Conservation (phyloP, 1,140 invertebrate species). For the Drosophila repletoides region DNA sequence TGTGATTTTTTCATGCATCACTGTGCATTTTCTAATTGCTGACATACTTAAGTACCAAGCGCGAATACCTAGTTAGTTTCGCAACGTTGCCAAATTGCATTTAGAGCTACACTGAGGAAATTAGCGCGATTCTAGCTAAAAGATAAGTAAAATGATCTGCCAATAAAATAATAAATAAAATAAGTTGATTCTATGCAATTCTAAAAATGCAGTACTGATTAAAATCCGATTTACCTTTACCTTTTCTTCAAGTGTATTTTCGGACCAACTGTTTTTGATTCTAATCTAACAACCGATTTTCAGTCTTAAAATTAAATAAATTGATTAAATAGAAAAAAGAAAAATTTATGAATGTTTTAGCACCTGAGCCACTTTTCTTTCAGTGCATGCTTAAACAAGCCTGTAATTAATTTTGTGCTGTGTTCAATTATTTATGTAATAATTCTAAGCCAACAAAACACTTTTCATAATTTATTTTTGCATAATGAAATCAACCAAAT, state of each 20-base stretch:
- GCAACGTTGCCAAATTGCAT: slow-evolving; percentile 32
- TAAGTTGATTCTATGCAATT: too few species aligned
- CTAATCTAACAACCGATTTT: too few species aligned
- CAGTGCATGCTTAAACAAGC: neutral
- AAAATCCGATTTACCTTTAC: too few species aligned
- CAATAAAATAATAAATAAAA: too few species aligned
- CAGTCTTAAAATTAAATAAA: too few species aligned
- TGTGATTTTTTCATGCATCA: slow-evolving; percentile 25
- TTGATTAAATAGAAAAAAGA: neutral
- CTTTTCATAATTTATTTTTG: slow-evolving; percentile 24
- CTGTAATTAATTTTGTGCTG: slow-evolving; percentile 10
- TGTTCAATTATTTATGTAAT: slow-evolving; percentile 20
- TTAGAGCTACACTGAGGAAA: neutral
- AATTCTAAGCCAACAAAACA: slow-evolving; percentile 9
- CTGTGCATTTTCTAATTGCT: slow-evolving; percentile 31
- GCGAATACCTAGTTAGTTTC: neutral
- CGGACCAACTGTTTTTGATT: too few species aligned
- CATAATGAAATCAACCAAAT: slow-evolving; percentile 9
- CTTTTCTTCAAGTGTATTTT: too few species aligned
- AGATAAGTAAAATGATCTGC: too few species aligned
- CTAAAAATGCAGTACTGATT: too few species aligned
- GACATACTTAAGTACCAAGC: neutral
- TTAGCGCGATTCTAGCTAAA: too few species aligned
- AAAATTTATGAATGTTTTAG: neutral
- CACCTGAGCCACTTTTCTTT: neutral